phyloP scores from a whole-genome alignment of 2,888 invertebrate genomes.

The Stegophylla sp. region DNA sequence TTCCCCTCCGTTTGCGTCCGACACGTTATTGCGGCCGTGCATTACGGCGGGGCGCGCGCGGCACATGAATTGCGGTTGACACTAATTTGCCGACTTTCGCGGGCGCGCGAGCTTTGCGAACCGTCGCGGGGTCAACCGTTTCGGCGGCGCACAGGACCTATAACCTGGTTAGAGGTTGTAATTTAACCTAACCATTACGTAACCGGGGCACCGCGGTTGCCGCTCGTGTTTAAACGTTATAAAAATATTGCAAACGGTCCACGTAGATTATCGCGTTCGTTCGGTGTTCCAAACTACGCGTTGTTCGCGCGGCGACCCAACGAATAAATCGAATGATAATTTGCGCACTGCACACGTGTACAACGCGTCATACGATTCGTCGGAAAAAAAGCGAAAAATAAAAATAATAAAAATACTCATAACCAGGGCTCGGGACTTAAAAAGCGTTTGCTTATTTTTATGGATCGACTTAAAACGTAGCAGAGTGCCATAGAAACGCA shows the following conservation, averaged over 20 bases:
- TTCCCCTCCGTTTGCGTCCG: too few relatives aligned
- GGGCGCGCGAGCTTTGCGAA: background rate
- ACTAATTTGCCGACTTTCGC: conserved; percentile 27
- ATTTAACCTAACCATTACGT: too few relatives aligned
- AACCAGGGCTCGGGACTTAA: too few relatives aligned
- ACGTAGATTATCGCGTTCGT: background rate
- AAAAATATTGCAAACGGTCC: background rate
- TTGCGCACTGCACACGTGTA: too few relatives aligned
- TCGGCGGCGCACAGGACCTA: background rate
- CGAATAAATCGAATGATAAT: too few relatives aligned
- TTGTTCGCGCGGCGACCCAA: background rate
- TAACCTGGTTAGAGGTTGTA: too few relatives aligned
- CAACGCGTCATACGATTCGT: background rate
- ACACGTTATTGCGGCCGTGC: too few relatives aligned
- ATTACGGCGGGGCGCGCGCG: background rate
- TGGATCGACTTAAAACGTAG: too few relatives aligned
- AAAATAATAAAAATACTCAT: background rate
- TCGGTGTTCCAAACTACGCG: background rate
- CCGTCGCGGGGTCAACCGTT: too few relatives aligned
- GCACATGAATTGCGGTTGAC: conserved; percentile 39
- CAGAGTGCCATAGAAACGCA: too few relatives aligned
- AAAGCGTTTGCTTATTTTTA: too few relatives aligned
- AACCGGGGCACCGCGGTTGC: background rate
- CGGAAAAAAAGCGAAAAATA: conserved; percentile 1
- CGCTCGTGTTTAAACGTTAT: background rate